These are phyloP conservation scores for Erpornis zantholeuca DNA, from an alignment of 2,113 vertebrate genomes.

Conservation along the genomic window DNA sequence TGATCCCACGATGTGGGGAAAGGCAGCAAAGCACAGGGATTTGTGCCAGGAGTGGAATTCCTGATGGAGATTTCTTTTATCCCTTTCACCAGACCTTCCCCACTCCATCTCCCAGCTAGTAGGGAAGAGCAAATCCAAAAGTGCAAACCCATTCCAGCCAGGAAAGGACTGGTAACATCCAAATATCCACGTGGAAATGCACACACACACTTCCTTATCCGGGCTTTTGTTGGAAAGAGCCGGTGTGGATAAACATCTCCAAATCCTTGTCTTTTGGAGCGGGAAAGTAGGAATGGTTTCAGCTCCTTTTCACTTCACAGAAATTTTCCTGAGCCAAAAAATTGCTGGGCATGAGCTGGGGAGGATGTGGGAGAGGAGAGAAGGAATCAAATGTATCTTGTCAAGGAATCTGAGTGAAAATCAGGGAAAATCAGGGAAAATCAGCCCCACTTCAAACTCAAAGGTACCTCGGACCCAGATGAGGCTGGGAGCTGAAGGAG, in stretches of 20 bases:
- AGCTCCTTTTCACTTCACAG: not conserved
- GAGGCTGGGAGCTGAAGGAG: not conserved
- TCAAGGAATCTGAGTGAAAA: fast-evolving
- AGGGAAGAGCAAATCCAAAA: not conserved
- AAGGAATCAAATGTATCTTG: not conserved
- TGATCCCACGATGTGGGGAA: not conserved
- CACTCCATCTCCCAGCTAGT: not conserved
- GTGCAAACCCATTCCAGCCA: not conserved
- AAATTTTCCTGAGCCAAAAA: not conserved
- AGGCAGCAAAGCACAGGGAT: not conserved
- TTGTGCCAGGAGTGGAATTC: not conserved
- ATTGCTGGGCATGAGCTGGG: not conserved
- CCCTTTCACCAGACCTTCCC: not conserved
- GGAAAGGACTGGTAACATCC: not conserved
- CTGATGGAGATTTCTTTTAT: not conserved
- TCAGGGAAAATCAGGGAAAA: not conserved
- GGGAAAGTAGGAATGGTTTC: not conserved
- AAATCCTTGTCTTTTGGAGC: not conserved
- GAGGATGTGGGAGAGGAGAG: not conserved
- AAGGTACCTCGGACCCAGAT: fast-evolving
- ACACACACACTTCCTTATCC: not conserved
- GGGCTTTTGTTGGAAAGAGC: not conserved
- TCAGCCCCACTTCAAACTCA: not conserved
- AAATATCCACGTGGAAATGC: not conserved
- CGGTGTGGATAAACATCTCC: fast-evolving